These are phyloP conservation scores for Sebastes oblongus DNA, from an alignment of 2,797 vertebrate species.

Conservation along the genomic window DNA sequence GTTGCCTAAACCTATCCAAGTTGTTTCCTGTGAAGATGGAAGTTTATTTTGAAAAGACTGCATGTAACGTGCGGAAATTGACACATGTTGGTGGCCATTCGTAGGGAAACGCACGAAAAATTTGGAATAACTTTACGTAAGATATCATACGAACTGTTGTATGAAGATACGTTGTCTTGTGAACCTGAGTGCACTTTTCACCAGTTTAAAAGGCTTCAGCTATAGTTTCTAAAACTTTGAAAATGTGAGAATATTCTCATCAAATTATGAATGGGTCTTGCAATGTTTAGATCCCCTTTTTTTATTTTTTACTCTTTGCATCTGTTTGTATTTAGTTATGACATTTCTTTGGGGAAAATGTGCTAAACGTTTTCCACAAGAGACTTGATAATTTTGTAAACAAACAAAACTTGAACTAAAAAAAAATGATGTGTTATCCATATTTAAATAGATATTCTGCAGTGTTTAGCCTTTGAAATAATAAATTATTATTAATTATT, in stretches of 20 bases:
- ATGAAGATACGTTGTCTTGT: neutral
- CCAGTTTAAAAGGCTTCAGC: neutral
- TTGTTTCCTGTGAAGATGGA: too few species aligned
- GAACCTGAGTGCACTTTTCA: neutral
- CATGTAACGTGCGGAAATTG: too few species aligned
- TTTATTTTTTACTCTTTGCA: neutral
- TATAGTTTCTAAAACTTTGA: neutral
- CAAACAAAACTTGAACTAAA: neutral
- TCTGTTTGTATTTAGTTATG: neutral
- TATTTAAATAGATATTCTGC: neutral
- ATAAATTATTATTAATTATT: neutral
- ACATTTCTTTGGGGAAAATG: neutral
- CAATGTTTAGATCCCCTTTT: too few species aligned
- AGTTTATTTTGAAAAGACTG: too few species aligned
- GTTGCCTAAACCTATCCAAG: accelerated
- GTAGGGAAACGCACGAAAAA: neutral
- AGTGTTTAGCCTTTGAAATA: neutral
- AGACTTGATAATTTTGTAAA: neutral
- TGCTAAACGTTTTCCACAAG: neutral
- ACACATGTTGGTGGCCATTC: too few species aligned
- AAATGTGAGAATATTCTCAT: neutral
- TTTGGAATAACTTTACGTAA: accelerated
- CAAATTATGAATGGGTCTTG: neutral
- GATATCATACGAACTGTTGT: neutral
- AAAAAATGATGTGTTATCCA: neutral